phyloP scores from a whole-genome alignment of 23 tunicate species.

The Trididemnum nubilum region DNA sequence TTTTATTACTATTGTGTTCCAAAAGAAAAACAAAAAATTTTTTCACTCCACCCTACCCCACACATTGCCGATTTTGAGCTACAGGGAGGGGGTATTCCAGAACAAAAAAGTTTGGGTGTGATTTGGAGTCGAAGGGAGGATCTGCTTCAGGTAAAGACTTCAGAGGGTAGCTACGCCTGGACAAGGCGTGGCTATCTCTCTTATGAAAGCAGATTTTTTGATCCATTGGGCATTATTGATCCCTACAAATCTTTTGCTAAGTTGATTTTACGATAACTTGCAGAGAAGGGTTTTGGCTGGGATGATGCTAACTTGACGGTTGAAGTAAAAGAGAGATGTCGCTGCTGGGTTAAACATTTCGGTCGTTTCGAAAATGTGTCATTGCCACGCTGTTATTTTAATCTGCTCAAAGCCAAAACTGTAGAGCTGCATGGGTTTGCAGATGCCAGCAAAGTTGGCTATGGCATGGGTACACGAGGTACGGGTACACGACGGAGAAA shows the following conservation, averaged over 20 bases:
- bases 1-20: too few species aligned
- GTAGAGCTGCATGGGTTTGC: not conserved
- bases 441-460: not conserved
- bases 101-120: not conserved
- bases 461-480: not conserved
- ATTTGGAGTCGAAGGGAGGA: not conserved
- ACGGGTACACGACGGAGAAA: constrained; percentile 8
- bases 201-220: not conserved
- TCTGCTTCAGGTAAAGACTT: not conserved
- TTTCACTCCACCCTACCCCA: too few species aligned
- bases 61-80: not conserved
- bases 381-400: not conserved
- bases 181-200: not conserved
- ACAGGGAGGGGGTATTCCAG: not conserved
- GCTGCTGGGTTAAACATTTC: not conserved
- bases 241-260: not conserved
- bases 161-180: not conserved
- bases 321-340: not conserved
- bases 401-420: not conserved
- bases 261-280: not conserved
- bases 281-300: not conserved
- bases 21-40: too few species aligned
- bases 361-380: not conserved
- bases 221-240: not conserved
- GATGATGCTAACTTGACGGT: not conserved